Evolutionary conservation across 2,797 vertebrate genomes (phyloP).

Genomic region (Ataeniobius toweri): DNA sequence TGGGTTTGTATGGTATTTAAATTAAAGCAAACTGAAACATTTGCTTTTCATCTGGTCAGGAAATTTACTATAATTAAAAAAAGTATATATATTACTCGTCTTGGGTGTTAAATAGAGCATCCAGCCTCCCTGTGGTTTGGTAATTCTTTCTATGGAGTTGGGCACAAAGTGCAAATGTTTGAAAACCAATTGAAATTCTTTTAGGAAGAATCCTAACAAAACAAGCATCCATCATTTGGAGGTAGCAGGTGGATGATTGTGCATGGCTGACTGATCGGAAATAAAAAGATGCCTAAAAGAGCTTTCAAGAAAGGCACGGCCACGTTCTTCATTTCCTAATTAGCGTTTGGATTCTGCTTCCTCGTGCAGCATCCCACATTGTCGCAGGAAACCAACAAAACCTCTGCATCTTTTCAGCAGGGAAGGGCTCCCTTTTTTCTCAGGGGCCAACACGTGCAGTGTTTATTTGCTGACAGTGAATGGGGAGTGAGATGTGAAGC

Average conservation of each 20-base stretch:
- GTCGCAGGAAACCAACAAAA: slow-evolving; percentile 60
- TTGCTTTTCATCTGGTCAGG: slow-evolving; percentile 27
- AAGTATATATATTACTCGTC: background rate
- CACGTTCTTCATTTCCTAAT: slow-evolving; percentile 76
- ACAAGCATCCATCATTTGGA: slow-evolving; percentile 62
- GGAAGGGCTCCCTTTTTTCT: slow-evolving; percentile 45
- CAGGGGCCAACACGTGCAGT: slow-evolving; percentile 42
- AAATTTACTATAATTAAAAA: slow-evolving; percentile 13
- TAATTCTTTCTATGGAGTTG: slow-evolving; percentile 34
- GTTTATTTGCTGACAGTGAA: slow-evolving; percentile 67
- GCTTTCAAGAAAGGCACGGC: slow-evolving; percentile 70
- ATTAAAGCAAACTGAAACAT: slow-evolving; percentile 14
- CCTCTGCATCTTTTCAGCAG: slow-evolving; percentile 65
- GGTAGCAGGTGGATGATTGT: slow-evolving; percentile 82
- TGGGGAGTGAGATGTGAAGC: slow-evolving; percentile 65
- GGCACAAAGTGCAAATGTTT: slow-evolving; percentile 60
- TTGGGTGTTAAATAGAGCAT: slow-evolving; percentile 14
- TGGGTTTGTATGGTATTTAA: background rate
- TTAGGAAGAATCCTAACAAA: slow-evolving; percentile 44
- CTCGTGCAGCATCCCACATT: slow-evolving; percentile 60
- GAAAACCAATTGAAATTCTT: slow-evolving; percentile 73
- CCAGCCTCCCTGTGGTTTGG: slow-evolving; percentile 33
- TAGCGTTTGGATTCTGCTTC: slow-evolving; percentile 67
- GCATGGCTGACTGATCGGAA: slow-evolving; percentile 72
- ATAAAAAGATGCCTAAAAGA: slow-evolving; percentile 74